A percentile compares a stretch with the other conserved stretches of the same genome.
Conservation (phyloP, 2,888 invertebrate species). For the Strigamia maritima region DNA sequence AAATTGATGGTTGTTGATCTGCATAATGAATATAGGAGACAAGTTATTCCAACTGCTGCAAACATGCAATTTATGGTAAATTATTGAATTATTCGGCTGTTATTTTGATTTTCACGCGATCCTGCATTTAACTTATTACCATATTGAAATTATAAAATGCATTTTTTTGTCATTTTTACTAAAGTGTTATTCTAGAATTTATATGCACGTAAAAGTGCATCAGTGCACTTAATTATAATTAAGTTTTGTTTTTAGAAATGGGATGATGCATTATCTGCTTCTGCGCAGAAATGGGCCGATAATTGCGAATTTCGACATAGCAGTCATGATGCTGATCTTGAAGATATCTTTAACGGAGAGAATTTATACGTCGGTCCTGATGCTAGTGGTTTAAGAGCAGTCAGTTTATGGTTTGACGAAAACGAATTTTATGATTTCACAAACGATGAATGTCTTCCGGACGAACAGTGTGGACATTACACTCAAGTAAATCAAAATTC, state of each 20-base stretch:
- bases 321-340: not conserved
- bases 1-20: not conserved
- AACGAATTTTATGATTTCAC: not conserved
- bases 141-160: not conserved
- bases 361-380: constrained; percentile 11
- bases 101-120: too few relatives aligned
- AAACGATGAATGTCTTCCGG: not conserved
- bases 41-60: not conserved
- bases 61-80: not conserved
- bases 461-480: constrained; percentile 35
- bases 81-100: not conserved
- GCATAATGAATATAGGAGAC: not conserved
- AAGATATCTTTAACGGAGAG: not conserved
- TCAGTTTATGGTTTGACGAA: constrained; percentile 25
- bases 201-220: too few relatives aligned
- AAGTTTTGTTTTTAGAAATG: constrained; percentile 5
- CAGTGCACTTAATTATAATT: too few relatives aligned
- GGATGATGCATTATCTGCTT: not conserved
- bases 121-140: too few relatives aligned
- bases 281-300: constrained; percentile 24
- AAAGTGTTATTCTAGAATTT: too few relatives aligned
- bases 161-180: too few relatives aligned
- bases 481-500: constrained; percentile 7
- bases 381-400: not conserved
- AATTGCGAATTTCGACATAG: constrained; percentile 33